Evolutionary conservation across 2,113 vertebrate species (phyloP).

Genomic region (Phylloscopus trochiloides): DNA sequence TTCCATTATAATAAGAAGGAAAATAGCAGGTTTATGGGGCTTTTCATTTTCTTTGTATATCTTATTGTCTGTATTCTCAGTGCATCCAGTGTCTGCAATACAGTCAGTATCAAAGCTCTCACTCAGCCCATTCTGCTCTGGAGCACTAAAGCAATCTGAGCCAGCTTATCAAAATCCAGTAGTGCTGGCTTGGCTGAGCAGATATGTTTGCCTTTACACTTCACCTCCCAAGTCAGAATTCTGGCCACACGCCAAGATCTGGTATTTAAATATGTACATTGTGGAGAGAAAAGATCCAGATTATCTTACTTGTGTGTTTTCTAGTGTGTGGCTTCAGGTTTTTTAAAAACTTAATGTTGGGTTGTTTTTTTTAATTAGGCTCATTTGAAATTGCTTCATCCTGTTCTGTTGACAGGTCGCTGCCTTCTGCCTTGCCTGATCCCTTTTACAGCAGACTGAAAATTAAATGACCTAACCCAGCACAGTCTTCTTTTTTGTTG

Average conservation of each 20-base stretch:
- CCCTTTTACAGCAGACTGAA: conserved; percentile 19
- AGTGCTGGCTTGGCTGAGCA: conserved; percentile 1
- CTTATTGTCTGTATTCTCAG: neutral
- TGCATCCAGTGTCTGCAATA: neutral
- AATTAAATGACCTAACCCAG: conserved; percentile 31
- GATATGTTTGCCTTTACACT: neutral
- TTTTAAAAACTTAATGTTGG: neutral
- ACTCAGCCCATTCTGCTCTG: neutral
- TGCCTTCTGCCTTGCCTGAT: conserved; percentile 12
- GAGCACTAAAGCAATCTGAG: neutral
- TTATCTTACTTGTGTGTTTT: neutral
- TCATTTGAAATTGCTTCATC: conserved; percentile 20
- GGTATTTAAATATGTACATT: neutral
- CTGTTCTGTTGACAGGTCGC: neutral
- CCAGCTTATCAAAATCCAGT: neutral
- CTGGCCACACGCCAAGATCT: neutral
- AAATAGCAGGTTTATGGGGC: neutral
- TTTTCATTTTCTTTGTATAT: neutral
- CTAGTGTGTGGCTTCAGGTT: neutral
- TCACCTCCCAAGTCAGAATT: neutral
- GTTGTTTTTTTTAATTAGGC: neutral
- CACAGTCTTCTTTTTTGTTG: neutral
- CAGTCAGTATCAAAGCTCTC: neutral
- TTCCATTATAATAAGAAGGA: neutral
- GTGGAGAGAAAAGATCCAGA: neutral